Percentiles rank a stretch among this genome's conserved stretches.
These are phyloP conservation scores for Subanguina moxae DNA, from an alignment of 1,140 invertebrate genomes.

Conservation along the genomic window DNA sequence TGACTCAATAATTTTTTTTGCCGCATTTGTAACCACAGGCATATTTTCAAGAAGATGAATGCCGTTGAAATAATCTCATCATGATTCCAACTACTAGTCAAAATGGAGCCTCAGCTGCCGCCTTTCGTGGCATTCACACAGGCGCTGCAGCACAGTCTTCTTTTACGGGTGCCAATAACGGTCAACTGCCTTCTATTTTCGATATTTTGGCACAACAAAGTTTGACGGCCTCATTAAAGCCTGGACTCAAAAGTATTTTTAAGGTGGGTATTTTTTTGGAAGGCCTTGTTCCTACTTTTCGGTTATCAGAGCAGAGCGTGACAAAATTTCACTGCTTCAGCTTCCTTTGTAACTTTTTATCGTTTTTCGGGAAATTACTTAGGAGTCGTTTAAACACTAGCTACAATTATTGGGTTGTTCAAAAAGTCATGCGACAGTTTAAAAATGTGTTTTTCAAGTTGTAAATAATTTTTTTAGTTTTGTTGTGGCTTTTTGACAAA, in stretches of 20 bases:
- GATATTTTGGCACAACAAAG: constrained; percentile 43
- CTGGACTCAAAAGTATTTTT: constrained; percentile 29
- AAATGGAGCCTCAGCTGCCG: not conserved
- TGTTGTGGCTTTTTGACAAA: too few species aligned
- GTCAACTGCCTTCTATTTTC: constrained; percentile 37
- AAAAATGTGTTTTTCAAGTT: too few species aligned
- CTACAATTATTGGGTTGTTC: too few species aligned
- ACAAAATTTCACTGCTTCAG: too few species aligned
- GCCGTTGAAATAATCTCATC: too few species aligned
- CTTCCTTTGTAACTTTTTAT: too few species aligned
- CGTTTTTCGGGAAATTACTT: not conserved
- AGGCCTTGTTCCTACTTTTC: not conserved
- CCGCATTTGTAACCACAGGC: too few species aligned
- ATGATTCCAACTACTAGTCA: not conserved
- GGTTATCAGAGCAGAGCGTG: too few species aligned
- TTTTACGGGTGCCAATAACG: not conserved
- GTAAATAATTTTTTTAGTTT: too few species aligned
- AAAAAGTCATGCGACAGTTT: too few species aligned
- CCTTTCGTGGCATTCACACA: not conserved
- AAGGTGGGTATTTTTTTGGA: constrained; percentile 16
- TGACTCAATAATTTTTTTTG: too few species aligned
- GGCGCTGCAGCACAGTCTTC: not conserved
- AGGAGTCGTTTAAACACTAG: not conserved
- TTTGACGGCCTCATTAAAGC: constrained; percentile 35
- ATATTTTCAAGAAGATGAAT: too few species aligned